Evolutionary conservation across 2,888 invertebrate species (phyloP), one percentile per base, ranked within the genome.

Genomic region (Tachystola acroxantha): DNA sequence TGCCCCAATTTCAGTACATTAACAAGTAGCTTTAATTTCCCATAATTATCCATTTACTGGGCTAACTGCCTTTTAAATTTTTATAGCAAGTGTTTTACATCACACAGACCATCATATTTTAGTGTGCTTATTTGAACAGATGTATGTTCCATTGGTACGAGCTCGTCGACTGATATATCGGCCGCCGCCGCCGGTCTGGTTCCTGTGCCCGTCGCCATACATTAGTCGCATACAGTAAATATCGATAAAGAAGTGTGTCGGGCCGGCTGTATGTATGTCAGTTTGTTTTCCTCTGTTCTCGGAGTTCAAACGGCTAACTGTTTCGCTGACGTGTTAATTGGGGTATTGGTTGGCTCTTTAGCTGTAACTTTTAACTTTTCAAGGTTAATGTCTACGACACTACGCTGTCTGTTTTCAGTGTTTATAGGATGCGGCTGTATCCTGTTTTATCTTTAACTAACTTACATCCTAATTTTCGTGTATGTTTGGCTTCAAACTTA

Each of bases 161-260:
- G 57, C 52, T 51, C 48, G 57, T 45, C 48, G 76, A 81, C 61
- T 50, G 75, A 68, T 64, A 64, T 65, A 78, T 60, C 46, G 48
- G 32, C 40, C 42, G 37, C 50, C 54, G 32, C 40, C 42, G 3
- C 16, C 16, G 48, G 58, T 73, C 77, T 77, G 78, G 67, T 75
- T 71, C 64, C 59, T 66, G 47, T 70, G 75, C 59, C 65, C 73
- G 71, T 75, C 77, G 64, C 70, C 69, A 69, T 71, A 69, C 73
- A 64, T 79, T 77, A 74, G 61, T 64, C 40, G 53, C 48, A 62
- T 67, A 60, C 60, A 70, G 66, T 74, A 68, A 70, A 76, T 76
- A 78, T 58, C 53, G 53, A 64, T 67, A 62, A 66, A 70, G 58
- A 61, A 59, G 60, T 57, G 56, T 53, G 43, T 51, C 46, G 38